Percentiles rank a stretch among this genome's conserved stretches.
Evolutionary conservation across 2,888 invertebrate species (phyloP).

Genomic region (Sphaerophoria rueppellii): DNA sequence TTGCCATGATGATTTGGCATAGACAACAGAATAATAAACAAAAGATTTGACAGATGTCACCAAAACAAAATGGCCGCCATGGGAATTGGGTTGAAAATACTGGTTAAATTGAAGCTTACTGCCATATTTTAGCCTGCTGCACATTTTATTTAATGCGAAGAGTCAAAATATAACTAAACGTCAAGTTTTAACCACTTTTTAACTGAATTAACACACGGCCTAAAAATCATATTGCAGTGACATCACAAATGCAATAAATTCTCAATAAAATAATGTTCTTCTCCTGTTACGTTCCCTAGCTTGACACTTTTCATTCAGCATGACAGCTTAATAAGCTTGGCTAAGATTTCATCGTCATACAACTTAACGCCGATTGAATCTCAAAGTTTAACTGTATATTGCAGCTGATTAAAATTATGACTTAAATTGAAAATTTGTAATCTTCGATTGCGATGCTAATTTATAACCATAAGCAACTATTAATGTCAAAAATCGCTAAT

Average conservation of each 20-base stretch:
- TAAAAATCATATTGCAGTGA: not conserved
- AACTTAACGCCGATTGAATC: constrained; percentile 1
- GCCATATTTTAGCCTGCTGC: no score
- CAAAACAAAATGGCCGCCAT: no score
- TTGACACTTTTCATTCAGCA: not conserved
- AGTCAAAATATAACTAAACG: no score
- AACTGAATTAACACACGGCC: no score
- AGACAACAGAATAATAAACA: no score
- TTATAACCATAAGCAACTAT: constrained; percentile 31
- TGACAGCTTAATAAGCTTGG: constrained; percentile 8
- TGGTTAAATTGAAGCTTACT: no score
- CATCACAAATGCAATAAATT: not conserved
- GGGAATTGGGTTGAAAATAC: no score
- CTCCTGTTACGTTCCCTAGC: not conserved
- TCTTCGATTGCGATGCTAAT: not conserved
- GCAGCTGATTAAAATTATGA: constrained; percentile 16
- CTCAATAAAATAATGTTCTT: constrained; percentile 29
- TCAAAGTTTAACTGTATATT: constrained; percentile 12
- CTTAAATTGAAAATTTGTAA: constrained; percentile 4
- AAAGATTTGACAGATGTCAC: no score
- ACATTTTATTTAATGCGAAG: no score
- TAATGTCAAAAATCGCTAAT: constrained; percentile 59
- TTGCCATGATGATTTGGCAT: no score
- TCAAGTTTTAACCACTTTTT: no score
- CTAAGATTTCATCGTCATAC: not conserved